These are phyloP conservation scores for Saiga tatarica DNA, from an alignment of 2,113 vertebrate genomes.

Conservation along the genomic window DNA sequence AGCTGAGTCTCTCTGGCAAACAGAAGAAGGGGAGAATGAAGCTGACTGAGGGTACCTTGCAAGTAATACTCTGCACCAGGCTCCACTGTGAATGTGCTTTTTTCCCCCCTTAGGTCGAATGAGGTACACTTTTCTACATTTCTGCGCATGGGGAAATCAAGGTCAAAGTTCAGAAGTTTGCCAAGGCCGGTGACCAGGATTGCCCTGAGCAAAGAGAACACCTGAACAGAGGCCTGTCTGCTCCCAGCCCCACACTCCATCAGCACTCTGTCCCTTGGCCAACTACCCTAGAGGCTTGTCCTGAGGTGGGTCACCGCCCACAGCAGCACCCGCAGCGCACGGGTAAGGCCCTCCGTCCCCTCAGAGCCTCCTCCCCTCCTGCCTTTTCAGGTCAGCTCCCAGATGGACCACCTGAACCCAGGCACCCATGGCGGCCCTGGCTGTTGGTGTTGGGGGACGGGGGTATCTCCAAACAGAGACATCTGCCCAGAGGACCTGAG, in stretches of 20 bases:
- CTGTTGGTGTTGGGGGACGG: accelerated
- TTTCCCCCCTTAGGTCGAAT: background rate
- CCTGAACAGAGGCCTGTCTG: background rate
- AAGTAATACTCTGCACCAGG: accelerated
- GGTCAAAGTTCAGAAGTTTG: background rate
- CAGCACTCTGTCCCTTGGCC: accelerated
- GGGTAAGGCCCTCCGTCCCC: background rate
- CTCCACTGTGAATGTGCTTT: accelerated
- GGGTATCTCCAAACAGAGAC: background rate
- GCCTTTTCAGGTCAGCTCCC: background rate
- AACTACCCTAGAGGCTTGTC: background rate
- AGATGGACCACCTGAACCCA: background rate
- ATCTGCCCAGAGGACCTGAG: background rate
- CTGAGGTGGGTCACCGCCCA: background rate
- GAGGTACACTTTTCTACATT: background rate
- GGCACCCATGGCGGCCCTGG: background rate
- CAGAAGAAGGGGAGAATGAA: background rate
- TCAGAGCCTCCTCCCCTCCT: too few relatives aligned
- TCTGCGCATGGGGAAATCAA: background rate
- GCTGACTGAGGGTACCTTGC: accelerated
- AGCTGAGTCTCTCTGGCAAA: background rate
- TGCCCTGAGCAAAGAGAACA: background rate
- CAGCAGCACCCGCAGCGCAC: accelerated
- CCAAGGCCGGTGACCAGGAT: background rate
- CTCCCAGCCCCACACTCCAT: accelerated